A percentile compares a stretch with the other conserved stretches of the same genome.
These are phyloP conservation scores for Pseudotriccus pelzelni DNA, from an alignment of 2,797 vertebrate genomes.

Conservation along the genomic window DNA sequence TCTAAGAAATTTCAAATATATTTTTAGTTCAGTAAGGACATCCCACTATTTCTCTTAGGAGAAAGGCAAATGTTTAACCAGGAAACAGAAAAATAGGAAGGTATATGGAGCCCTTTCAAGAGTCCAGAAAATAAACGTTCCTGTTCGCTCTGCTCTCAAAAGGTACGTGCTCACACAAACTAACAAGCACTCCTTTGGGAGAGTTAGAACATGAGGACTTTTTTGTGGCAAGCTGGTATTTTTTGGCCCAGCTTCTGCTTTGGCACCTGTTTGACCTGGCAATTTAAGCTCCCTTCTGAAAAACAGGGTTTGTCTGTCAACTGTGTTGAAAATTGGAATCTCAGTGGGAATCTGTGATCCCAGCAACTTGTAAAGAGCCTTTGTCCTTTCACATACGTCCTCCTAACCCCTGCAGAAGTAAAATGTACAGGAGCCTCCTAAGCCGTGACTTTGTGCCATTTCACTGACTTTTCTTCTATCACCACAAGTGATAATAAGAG, in stretches of 20 bases:
- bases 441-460: neutral
- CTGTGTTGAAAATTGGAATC: neutral
- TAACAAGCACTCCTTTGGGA: neutral
- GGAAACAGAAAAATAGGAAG: neutral
- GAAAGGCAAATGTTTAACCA: neutral
- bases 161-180: neutral
- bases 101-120: neutral
- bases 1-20: neutral
- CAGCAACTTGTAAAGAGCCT: neutral
- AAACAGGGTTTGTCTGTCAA: neutral
- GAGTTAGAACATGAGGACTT: neutral
- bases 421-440: neutral
- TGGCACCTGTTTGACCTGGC: constrained; percentile 12
- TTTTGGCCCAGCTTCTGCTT: neutral
- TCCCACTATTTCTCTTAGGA: neutral
- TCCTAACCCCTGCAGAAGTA: neutral
- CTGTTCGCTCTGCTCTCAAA: neutral
- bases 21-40: neutral
- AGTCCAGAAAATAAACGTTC: neutral
- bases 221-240: neutral
- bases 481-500: neutral
- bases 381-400: neutral
- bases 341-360: neutral
- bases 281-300: neutral
- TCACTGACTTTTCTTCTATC: neutral